Conservation (phyloP, 1,140 invertebrate genomes). For the Venturia canescens region DNA sequence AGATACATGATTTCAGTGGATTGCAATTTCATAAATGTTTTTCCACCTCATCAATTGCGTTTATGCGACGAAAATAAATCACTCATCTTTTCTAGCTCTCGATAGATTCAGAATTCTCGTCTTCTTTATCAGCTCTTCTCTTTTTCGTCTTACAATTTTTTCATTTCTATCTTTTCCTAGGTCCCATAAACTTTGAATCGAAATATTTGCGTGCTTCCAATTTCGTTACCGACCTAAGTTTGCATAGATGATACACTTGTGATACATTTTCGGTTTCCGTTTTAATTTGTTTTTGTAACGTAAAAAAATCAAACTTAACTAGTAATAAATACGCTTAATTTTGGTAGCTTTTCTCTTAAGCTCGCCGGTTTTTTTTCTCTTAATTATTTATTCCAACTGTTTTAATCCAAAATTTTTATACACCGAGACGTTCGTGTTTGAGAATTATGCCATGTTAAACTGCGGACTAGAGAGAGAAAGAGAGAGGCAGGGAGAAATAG, state of each 20-base stretch:
- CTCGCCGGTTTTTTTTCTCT: slow-evolving; percentile 25
- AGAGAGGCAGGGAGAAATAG: neutral
- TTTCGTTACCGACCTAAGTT: slow-evolving; percentile 27
- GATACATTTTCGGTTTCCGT: slow-evolving; percentile 42
- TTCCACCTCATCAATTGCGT: neutral
- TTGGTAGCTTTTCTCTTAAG: slow-evolving; percentile 49
- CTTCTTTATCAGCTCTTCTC: neutral
- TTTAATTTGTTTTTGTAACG: slow-evolving; percentile 47
- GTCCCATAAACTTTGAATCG: slow-evolving; percentile 1
- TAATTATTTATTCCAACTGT: neutral
- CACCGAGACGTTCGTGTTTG: neutral
- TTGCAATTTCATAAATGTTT: neutral
- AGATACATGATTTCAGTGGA: neutral
- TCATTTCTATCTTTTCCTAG: slow-evolving; percentile 13
- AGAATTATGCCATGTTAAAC: neutral
- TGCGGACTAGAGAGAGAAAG: neutral
- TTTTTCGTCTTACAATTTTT: slow-evolving; percentile 21
- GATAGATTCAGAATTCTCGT: neutral
- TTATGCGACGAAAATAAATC: neutral
- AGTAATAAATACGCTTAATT: slow-evolving; percentile 60
- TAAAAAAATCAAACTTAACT: slow-evolving; percentile 63
- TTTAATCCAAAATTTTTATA: neutral
- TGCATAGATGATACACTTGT: slow-evolving; percentile 51
- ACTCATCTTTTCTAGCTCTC: neutral
- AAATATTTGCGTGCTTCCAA: neutral